Evolutionary conservation across 2,113 vertebrate genomes (phyloP).

Genomic region (Ciconia boyciana): DNA sequence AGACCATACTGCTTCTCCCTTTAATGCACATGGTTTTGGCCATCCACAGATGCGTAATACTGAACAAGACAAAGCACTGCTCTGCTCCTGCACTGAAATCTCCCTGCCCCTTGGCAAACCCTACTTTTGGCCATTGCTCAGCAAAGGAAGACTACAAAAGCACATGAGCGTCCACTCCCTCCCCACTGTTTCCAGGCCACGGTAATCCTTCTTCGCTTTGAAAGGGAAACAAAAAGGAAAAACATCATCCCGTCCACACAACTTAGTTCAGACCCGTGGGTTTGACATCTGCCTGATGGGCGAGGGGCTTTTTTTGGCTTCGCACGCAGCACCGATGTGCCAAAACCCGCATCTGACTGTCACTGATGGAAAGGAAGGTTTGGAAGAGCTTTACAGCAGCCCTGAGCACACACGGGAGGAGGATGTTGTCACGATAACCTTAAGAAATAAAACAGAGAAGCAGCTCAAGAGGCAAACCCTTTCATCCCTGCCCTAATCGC

Average conservation of each 20-base stretch:
- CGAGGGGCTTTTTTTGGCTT: background rate
- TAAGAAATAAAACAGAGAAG: background rate
- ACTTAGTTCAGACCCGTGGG: rapidly evolving
- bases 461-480: background rate
- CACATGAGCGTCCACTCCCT: background rate
- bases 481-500: background rate
- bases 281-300: background rate
- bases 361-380: background rate
- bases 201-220: background rate
- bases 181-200: background rate
- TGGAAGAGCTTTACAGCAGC: background rate
- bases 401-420: background rate
- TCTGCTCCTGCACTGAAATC: background rate
- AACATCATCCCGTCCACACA: background rate
- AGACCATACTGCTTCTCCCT: background rate
- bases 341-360: background rate
- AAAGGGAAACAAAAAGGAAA: background rate
- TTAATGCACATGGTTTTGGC: rapidly evolving
- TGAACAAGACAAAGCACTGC: background rate
- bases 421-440: background rate
- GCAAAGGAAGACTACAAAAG: background rate
- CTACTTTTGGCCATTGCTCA: background rate
- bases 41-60: rapidly evolving
- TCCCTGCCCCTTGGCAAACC: background rate
- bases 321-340: background rate